These are phyloP conservation scores for Nycticebus coucang DNA, from an alignment of 2,113 vertebrate genomes.

Conservation along the genomic window DNA sequence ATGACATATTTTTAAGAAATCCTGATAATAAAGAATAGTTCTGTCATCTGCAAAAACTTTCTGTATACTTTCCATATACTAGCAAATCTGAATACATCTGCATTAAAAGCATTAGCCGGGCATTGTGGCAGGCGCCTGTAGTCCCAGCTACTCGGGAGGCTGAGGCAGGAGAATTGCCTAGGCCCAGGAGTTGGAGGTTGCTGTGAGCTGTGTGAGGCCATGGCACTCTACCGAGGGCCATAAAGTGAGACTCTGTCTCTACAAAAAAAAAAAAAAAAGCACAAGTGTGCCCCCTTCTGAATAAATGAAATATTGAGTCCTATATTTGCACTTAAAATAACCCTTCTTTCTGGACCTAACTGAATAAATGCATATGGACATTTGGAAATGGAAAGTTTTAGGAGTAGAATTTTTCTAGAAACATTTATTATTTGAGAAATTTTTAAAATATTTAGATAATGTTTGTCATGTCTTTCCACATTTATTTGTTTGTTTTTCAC, in stretches of 20 bases:
- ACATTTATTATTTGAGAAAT: background rate
- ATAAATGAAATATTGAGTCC: slow-evolving; percentile 78
- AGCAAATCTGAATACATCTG: slow-evolving; percentile 69
- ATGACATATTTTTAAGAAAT: background rate
- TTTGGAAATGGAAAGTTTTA: background rate
- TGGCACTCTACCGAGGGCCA: too few relatives aligned
- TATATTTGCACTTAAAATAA: slow-evolving; percentile 59
- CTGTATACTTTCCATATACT: slow-evolving; percentile 20
- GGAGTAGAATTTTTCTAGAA: background rate
- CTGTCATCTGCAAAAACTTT: slow-evolving; percentile 41
- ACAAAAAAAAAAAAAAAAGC: too few relatives aligned
- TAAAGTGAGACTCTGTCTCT: too few relatives aligned
- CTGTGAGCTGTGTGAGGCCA: too few relatives aligned
- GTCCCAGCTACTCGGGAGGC: too few relatives aligned
- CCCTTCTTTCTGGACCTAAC: slow-evolving; percentile 12
- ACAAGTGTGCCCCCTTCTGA: slow-evolving; percentile 84
- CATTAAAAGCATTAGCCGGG: too few relatives aligned
- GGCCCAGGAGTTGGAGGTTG: too few relatives aligned
- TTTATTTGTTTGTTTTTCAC: background rate
- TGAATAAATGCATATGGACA: background rate
- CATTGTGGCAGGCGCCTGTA: too few relatives aligned
- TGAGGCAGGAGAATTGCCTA: too few relatives aligned
- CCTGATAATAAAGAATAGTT: background rate
- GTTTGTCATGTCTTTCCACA: background rate
- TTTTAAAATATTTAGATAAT: background rate